These are phyloP conservation scores for Tamias sibiricus DNA, from an alignment of 2,113 vertebrate genomes.

Conservation along the genomic window DNA sequence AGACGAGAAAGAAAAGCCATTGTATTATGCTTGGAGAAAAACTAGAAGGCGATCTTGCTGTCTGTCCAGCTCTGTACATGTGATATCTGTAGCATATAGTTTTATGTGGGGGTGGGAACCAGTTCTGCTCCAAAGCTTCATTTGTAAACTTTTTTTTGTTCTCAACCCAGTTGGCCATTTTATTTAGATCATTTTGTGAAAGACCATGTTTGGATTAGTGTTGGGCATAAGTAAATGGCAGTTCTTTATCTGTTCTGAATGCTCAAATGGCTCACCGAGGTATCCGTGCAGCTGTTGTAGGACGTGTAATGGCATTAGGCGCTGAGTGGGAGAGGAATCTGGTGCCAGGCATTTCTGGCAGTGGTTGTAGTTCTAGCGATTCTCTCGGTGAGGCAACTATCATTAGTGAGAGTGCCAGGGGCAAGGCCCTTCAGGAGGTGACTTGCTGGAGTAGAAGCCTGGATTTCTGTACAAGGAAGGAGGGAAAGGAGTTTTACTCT, in stretches of 20 bases:
- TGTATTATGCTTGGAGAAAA: not conserved
- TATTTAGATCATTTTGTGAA: conserved; percentile 79
- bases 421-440: not conserved
- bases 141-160: conserved; percentile 58
- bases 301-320: conserved; percentile 75
- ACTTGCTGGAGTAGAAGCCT: conserved; percentile 12
- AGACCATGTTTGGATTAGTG: conserved; percentile 80
- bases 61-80: too few relatives aligned
- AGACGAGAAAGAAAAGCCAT: not conserved
- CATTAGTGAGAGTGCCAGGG: conserved; percentile 48
- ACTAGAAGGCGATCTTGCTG: not conserved
- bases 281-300: conserved; percentile 83
- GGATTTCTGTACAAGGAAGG: conserved; percentile 34
- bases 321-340: conserved; percentile 74
- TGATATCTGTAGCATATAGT: not conserved
- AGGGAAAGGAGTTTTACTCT: not conserved
- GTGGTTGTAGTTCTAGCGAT: conserved; percentile 7
- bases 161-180: conserved; percentile 73
- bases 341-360: conserved; percentile 69
- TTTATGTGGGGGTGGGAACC: not conserved
- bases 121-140: conserved; percentile 47
- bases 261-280: conserved; percentile 79
- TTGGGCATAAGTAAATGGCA: conserved; percentile 80
- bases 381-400: conserved; percentile 44
- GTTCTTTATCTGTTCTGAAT: conserved; percentile 71